Evolutionary conservation across 92 coral and sea anemone species (phyloP).

Genomic region (Phenganax subtilis): DNA sequence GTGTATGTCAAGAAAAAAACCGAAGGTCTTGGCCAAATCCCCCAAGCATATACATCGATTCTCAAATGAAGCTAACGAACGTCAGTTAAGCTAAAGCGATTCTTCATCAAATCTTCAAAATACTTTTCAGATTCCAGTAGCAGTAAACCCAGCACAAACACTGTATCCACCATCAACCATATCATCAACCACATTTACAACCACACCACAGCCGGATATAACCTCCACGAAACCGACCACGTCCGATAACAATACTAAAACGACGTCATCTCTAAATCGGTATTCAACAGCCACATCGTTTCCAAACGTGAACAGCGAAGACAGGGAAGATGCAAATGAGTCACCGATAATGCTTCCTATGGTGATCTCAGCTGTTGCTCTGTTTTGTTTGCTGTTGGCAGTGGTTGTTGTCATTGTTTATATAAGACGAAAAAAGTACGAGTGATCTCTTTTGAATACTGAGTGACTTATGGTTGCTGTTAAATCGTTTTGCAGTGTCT

Average conservation of each 20-base stretch:
- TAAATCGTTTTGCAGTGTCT: too few relatives aligned
- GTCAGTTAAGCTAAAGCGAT: neutral
- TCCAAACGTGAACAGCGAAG: neutral
- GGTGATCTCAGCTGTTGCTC: neutral
- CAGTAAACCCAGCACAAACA: neutral
- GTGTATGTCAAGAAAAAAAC: too few relatives aligned
- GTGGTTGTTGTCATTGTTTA: neutral
- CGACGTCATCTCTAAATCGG: neutral
- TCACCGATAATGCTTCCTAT: neutral
- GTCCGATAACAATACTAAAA: neutral
- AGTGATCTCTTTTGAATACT: too few relatives aligned
- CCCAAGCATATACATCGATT: too few relatives aligned
- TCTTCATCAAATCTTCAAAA: neutral
- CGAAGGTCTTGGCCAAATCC: too few relatives aligned
- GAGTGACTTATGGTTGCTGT: too few relatives aligned
- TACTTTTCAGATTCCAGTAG: neutral
- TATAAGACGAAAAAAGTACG: constrained; percentile 2
- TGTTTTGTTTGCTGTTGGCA: constrained; percentile 7
- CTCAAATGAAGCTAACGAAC: too few relatives aligned
- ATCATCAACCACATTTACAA: neutral
- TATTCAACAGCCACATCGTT: neutral
- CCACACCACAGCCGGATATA: neutral
- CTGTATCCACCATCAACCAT: neutral
- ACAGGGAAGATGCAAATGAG: neutral
- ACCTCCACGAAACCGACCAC: neutral